Percentiles rank a stretch among this genome's conserved stretches.
phyloP scores from a whole-genome alignment of 2,113 vertebrate species.

The Calyptommatus sinebrachiatus region DNA sequence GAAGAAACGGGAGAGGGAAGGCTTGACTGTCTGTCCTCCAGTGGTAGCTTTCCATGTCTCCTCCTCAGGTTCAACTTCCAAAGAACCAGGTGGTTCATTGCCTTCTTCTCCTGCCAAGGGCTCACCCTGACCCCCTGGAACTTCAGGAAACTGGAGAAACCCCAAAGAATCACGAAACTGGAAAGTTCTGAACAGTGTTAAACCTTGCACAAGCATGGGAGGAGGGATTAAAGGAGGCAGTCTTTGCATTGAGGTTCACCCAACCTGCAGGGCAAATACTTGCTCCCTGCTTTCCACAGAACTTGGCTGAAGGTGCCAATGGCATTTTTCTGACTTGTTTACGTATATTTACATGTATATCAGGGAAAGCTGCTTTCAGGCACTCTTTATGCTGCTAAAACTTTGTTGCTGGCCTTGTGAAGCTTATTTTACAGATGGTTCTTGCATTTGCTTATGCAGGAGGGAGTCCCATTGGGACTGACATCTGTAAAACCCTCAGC shows the following conservation, averaged over 20 bases:
- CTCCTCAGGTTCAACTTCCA: constrained; percentile 34
- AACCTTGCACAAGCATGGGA: not conserved
- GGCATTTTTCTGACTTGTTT: constrained; percentile 22
- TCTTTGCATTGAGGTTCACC: not conserved
- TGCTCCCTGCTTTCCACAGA: not conserved
- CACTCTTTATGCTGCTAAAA: constrained; percentile 34
- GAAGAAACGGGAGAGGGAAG: constrained; percentile 78
- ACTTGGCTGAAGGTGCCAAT: not conserved
- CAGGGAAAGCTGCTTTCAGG: constrained; percentile 43
- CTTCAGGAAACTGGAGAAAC: not conserved
- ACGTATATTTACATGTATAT: constrained; percentile 43
- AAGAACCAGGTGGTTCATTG: constrained; percentile 30
- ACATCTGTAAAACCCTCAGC: not conserved
- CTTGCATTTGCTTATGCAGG: not conserved
- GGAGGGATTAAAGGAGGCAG: not conserved
- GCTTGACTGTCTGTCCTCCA: constrained; percentile 50
- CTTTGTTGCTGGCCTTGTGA: constrained; percentile 33
- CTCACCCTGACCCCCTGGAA: constrained; percentile 24
- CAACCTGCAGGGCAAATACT: not conserved
- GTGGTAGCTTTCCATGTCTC: constrained; percentile 36
- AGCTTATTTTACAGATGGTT: constrained; percentile 1
- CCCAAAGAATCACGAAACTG: not conserved
- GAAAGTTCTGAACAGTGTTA: not conserved
- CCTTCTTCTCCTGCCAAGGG: constrained; percentile 52
- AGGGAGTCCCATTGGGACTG: not conserved